Evolutionary conservation across 2,888 invertebrate species (phyloP), one percentile per base, ranked within the genome.

Genomic region (Cyclophora punctaria): DNA sequence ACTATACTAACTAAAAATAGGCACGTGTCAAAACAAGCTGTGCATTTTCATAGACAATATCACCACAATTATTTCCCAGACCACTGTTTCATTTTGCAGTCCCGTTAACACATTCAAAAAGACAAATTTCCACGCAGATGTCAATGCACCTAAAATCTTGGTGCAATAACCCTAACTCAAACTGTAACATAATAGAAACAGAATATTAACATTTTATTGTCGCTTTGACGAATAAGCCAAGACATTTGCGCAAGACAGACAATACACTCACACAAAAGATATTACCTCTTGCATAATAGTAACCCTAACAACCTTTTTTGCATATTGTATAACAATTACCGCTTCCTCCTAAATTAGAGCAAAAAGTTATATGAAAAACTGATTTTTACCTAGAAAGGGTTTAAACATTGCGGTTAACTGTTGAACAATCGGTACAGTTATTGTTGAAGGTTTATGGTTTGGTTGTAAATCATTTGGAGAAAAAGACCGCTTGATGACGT

Each of bases 381-480:
- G 70, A 73, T 56, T 65, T 67, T 72, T 84, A 85, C 84, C 83
- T 83, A 84, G 84, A 87, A 86, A 80, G 83, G 85, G 83, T 84
- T 85, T 79, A 79, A 83, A 80, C 78, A 82, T 83, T 87, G 87
- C 83, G 88, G 87, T 87, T 85, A 82, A 81, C 80, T 78, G 85
- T 86, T 80, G 78, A 85, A 85, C 85, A 87, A 87, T 86, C 75
- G 78, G 78, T 81, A 84, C 87, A 80, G 86, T 87, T 87, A 86
- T 84, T 81, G 83, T 78, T 67, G 72, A 74, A 67, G 74, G 75
- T 86, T 88, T 88, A 87, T 80, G 82, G 69, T 59, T 51, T 57
- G 73, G 83, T 62, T 78, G 81, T 88, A 87, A 88, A 88, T 87
- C 85, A 84, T 82, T 78, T 70, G 71, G 74, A 73, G 80, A 80